Base-by-base conservation (phyloP, 2,113 vertebrate species). In the Vulpes vulpes region DNA sequence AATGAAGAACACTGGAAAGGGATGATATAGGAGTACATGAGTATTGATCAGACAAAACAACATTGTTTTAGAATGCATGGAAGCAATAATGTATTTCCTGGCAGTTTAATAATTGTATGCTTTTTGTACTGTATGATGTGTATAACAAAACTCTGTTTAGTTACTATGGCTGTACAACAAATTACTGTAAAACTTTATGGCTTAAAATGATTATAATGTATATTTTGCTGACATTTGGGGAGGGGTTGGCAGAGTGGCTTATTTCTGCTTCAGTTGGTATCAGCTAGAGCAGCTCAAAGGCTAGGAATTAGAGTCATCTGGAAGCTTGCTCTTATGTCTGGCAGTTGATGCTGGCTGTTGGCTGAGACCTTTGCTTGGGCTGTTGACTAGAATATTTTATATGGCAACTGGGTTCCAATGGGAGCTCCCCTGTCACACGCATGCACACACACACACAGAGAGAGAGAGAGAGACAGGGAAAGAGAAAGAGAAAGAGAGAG, bases 171-270 rank as follows among this genome's bases (percentile, higher is more conserved):
- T 86, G 16, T 4, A 14, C 27, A 35, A 74, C 25, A 90, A 73
- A 93, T 87, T 65, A 91, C 67, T 38, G 5, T 10, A 30, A 82
- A 84, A 53, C 3, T 67, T 82, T 82, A 53, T 86, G 22, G 62
- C 64, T 74, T 89, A 60, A 81, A 57, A 82, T 43, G 8, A 82
- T 86, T 51, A 78, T 3, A 80, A 3, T 30, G 53, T 92, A 81
- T 35, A 94, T 81, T 94, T 96, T 92, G 35, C 32, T 86, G 25
- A 76, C 32, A 5, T 89, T 89, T 81, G 73, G 65, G 9, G 9
- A 27, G 38, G 3, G 3, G 4, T 94, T 76, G 59, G 65, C n/a
- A 35, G 30, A 78, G 43, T 25, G 51, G 51, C 43, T 90, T 71
- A 57, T 80, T 20, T 84, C 55, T 71, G 49, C 59, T 76, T 91